phyloP scores from a whole-genome alignment of 2,888 invertebrate species.

The Tortrix viridana region DNA sequence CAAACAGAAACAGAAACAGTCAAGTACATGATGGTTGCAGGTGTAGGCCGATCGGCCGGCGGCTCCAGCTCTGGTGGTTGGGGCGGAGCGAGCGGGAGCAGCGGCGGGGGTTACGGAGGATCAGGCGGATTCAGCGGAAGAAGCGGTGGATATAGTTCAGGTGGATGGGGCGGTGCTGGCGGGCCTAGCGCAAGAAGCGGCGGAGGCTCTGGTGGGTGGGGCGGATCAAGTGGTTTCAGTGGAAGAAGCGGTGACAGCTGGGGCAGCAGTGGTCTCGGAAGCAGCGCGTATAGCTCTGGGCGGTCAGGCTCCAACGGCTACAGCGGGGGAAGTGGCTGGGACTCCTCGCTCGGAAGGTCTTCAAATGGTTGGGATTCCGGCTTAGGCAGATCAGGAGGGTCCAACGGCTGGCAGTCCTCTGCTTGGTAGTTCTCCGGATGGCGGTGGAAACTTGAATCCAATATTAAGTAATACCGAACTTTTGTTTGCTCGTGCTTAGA shows the following conservation, averaged over 20 bases:
- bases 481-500: constrained; percentile 32
- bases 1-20: too few species aligned
- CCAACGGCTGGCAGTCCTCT: constrained; percentile 44
- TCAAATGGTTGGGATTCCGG: constrained; percentile 24
- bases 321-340: constrained; percentile 24
- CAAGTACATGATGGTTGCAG: not conserved
- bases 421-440: constrained; percentile 37
- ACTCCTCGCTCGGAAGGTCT: constrained; percentile 21
- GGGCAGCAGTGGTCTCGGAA: constrained; percentile 13
- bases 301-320: constrained; percentile 7
- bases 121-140: constrained; percentile 6
- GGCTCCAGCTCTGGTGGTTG: constrained; percentile 21
- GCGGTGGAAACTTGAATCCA: not conserved
- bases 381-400: constrained; percentile 14
- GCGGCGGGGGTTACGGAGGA: constrained; percentile 31
- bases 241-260: constrained; percentile 9
- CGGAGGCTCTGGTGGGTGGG: constrained; percentile 4
- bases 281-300: constrained; percentile 6
- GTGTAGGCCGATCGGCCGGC: constrained; percentile 25
- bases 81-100: constrained; percentile 24
- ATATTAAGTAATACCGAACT: not conserved
- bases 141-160: constrained; percentile 4
- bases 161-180: constrained; percentile 16
- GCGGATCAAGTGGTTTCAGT: constrained; percentile 12
- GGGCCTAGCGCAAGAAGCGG: constrained; percentile 13